Evolutionary conservation across 2,888 invertebrate genomes (phyloP), one percentile per base, ranked within the genome.

Genomic region (Idaea biselata): DNA sequence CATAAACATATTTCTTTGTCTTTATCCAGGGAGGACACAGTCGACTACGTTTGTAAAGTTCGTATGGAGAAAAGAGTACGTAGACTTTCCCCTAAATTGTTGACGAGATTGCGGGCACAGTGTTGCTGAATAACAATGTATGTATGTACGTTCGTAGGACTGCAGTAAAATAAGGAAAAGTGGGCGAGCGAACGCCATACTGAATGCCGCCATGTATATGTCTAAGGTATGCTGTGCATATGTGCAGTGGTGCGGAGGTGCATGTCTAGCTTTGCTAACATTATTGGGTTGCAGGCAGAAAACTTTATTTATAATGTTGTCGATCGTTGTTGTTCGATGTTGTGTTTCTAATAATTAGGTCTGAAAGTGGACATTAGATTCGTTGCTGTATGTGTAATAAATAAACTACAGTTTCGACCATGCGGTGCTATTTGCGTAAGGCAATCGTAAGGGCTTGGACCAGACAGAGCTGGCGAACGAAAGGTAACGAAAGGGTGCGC

Each of bases 171-270:
- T 94, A 82, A 90, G 91, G 76, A 93, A 93, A 88, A 90, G 91
- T 83, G 93, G 93, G 81, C 92, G 92, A 85, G 91, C 93, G 83
- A 95, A 94, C 91, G 93, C 94, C 75, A 93, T 95, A 86, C 93
- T 94, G 88, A 94, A 93, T 89, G 94, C 95, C 76, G 94, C 94
- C 75, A 87, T 94, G 85, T 95, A 93, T 92, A 93, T 95, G 84
- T 94, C 94, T 84, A 95, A 95, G 95, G 95, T 95, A 92, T 84
- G 90, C 87, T 44, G 44, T 44, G 44, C 44, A 44, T 44, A 76
- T 18, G 67, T 66, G 68, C 62, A 57, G 60, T 71, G 64, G 63
- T 63, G 66, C 60, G 67, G 58, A 33, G 63, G 61, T 60, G 75
- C 72, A 74, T 70, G 71, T 69, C 69, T 66, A 63, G 76, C 75